Conservation (phyloP, 2,888 invertebrate genomes). For the Macrophya annulata region DNA sequence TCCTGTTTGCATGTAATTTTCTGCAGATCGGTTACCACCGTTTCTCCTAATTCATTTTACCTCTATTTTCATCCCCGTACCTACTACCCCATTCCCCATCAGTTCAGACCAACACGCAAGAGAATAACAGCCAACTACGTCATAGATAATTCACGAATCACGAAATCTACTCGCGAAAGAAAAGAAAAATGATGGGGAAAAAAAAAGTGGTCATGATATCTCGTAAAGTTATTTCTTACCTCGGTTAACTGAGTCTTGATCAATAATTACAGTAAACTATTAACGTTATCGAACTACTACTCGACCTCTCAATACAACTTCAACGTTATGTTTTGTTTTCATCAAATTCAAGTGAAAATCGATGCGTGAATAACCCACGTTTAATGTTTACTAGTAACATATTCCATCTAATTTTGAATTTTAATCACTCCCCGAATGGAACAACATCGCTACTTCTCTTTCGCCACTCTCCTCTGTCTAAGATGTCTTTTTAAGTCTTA, state of each 20-base stretch:
- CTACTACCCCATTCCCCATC: not conserved
- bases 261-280: not conserved
- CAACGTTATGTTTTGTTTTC: conserved; percentile 22
- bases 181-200: not conserved
- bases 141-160: conserved; percentile 30
- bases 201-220: conserved; percentile 3
- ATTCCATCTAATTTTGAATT: not conserved
- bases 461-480: not conserved
- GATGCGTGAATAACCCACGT: not conserved
- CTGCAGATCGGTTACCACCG: not conserved
- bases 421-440: not conserved
- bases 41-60: not conserved
- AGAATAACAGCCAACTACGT: not conserved
- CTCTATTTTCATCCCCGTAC: not conserved
- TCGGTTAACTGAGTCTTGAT: conserved; percentile 13
- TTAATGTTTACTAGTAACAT: not conserved
- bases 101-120: not conserved
- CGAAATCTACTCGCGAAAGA: not conserved
- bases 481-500: conserved; percentile 3
- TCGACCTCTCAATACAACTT: not conserved
- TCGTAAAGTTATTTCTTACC: not conserved
- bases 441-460: not conserved
- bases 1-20: conserved; percentile 14
- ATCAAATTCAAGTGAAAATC: conserved; percentile 1
- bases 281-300: not conserved